These are phyloP conservation scores for Oxygymnocypris stewartii DNA, from an alignment of 2,113 vertebrate species.

Conservation along the genomic window DNA sequence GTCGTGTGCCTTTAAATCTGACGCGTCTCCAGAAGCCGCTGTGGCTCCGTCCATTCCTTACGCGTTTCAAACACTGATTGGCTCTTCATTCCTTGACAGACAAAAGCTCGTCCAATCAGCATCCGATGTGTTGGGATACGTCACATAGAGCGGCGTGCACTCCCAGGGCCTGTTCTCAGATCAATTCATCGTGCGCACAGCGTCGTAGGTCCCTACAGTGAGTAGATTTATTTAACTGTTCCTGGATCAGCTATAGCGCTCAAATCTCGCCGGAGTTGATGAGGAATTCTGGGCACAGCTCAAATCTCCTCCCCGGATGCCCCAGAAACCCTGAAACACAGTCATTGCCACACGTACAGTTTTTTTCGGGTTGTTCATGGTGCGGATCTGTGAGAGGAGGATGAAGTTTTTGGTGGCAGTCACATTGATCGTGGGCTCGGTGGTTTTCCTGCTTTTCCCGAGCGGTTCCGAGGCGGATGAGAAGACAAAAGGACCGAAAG, in stretches of 20 bases:
- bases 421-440: slow-evolving; percentile 80
- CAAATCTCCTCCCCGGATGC: slow-evolving; percentile 51
- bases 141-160: too few species aligned
- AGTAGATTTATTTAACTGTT: background rate
- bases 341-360: slow-evolving; percentile 42
- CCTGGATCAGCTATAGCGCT: background rate
- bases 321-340: slow-evolving; percentile 3
- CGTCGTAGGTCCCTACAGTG: rapidly evolving
- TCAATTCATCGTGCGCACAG: background rate
- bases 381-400: slow-evolving; percentile 80
- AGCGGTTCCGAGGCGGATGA: slow-evolving; percentile 85
- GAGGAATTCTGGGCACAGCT: background rate
- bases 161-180: background rate
- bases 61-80: slow-evolving; percentile 55
- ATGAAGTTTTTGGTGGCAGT: slow-evolving; percentile 86
- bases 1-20: background rate
- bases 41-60: slow-evolving; percentile 24
- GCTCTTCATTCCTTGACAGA: background rate
- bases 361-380: slow-evolving; percentile 74
- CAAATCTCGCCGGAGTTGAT: background rate
- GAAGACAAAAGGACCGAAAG: slow-evolving; percentile 94
- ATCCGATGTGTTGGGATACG: background rate
- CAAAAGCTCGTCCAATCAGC: slow-evolving; percentile 33
- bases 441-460: slow-evolving; percentile 83
- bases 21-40: background rate